These are phyloP conservation scores for Zoanthus sansibaricus DNA, from an alignment of 92 coral and sea anemone genomes.

Conservation along the genomic window DNA sequence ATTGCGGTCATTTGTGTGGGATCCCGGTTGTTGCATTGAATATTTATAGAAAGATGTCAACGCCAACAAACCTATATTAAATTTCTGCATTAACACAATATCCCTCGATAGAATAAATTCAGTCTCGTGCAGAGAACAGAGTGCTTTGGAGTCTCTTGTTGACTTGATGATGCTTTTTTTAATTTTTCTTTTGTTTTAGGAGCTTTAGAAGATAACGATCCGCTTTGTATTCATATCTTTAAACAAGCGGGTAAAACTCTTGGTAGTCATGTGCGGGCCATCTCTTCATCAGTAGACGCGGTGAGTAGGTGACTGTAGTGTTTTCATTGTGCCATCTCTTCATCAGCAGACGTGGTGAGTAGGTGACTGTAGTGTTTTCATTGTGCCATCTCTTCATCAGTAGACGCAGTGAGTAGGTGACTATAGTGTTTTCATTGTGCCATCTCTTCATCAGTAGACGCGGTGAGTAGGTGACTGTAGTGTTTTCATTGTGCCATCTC, in stretches of 20 bases:
- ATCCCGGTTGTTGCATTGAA: no score
- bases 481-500: neutral
- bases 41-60: no score
- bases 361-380: neutral
- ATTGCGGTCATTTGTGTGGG: no score
- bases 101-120: no score
- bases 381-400: conserved; percentile 17
- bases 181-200: conserved; percentile 37
- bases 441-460: no score
- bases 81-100: no score
- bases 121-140: no score
- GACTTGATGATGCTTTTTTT: neutral
- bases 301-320: conserved; percentile 44
- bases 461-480: no score
- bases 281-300: conserved; percentile 77
- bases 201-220: conserved; percentile 76
- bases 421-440: neutral
- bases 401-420: conserved; percentile 73
- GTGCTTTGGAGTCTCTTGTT: no score
- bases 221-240: conserved; percentile 84
- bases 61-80: no score
- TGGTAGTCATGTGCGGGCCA: conserved; percentile 83
- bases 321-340: neutral
- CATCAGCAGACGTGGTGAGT: conserved; percentile 76
- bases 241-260: conserved; percentile 83